Base-by-base conservation (phyloP, 2,888 invertebrate genomes). In the Apodemia mormo region DNA sequence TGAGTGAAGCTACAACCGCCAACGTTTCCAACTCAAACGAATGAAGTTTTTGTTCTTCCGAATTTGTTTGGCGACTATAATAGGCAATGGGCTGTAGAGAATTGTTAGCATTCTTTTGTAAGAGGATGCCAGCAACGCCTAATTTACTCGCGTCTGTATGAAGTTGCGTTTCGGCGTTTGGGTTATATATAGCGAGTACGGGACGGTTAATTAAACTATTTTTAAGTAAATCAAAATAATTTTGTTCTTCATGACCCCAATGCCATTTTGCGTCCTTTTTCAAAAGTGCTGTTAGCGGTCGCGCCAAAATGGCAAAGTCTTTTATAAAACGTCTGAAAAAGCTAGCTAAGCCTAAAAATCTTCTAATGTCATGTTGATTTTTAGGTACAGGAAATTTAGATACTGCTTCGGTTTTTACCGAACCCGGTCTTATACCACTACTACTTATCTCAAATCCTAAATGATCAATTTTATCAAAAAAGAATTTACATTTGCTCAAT, bases 211-310 rank as follows among this genome's bases (percentile, higher is more conserved):
- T 7, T 68, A 33, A 1, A 71, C 40, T 58, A 10, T 1, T 43
- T 43, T 43, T 43, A 9, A 8, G 43, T 2, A 43, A 43, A 7
- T 37, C 37, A 37, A 37, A 37, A 9, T 9, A 43, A 2, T 43
- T 1, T 43, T 82, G 78, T 12, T 74, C 70, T 7, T 65, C 49
- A 2, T 9, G 43, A 8, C 43, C 43, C 43, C 43, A 43, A 8
- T 9, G 7, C 8, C 43, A 43, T 43, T 43, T 43, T 43, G 43
- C 43, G 40, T 56, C 78, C 78, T 78, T 4, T 12, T 14, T 67
- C 76, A 74, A 56, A 68, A 14, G 43, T 77, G 67, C 67, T 77
- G 73, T 66, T 4, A 80, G 67, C 2, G 77, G 76, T 1, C 65
- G 30, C 8, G 74, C 71, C 22, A 80, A 77, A 1, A 68, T 0